Base-by-base conservation (phyloP, 2,797 vertebrate species). In the Amblyopsis hoosieri region DNA sequence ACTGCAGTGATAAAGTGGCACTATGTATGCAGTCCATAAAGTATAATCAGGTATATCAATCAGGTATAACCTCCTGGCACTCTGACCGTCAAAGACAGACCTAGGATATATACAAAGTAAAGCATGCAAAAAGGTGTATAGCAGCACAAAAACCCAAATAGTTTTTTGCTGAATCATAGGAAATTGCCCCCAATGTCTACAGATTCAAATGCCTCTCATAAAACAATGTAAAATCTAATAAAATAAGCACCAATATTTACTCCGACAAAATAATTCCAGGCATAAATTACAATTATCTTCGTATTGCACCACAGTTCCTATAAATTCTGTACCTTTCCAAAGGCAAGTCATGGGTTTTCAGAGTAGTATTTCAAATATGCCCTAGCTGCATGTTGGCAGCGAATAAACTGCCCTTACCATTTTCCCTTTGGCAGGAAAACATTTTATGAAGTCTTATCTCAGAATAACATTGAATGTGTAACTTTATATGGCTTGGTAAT, bases 221-320 rank as follows among this genome's bases (percentile, higher is more conserved):
- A 86, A 83, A 83, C 69, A 62, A 87, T 83, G 83, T 69, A 60
- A 77, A 86, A 68, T 64, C 59, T 77, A 84, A 76, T 82, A 67
- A 70, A 83, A 84, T 76, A 82, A 74, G 67, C 70, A 50, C 45
- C 52, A 66, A 80, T 85, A 76, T 77, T 72, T 57, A 33, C 58
- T 59, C 64, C 15, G 56, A 59, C 68, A 75, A 76, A 77, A 80
- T 68, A 56, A 77, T 77, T 79, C 76, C 14, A 9, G 57, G 70
- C 72, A 74, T 75, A 73, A 72, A 76, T 75, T 71, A 45, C 66
- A 72, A 76, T 75, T 71, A 45, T 67, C 64, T 61, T 58, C 52
- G 71, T 70, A 67, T 37, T 31, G 66, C 67, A 54, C 50, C 56
- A 54, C 78, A 75, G 71, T 71, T 76, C 60, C 66, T 57, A 67